Percentiles rank a stretch among this genome's conserved stretches.
Evolutionary conservation across 64 coral and sea anemone species (phyloP).

Genomic region (Acropora yongei): DNA sequence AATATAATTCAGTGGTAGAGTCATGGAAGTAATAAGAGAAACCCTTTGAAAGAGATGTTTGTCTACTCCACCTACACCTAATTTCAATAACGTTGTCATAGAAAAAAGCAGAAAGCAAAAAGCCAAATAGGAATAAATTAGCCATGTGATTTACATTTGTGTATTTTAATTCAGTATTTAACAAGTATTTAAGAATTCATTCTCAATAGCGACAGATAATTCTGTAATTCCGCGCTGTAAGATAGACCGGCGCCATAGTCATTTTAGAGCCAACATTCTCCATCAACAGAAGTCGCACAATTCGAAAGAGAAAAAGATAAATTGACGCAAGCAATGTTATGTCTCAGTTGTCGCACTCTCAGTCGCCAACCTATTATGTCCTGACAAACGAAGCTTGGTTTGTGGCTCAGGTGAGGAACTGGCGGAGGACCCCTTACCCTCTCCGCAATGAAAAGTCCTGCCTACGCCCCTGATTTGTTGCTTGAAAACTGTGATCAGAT

Average conservation of each 20-base stretch:
- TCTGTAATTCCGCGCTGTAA: background rate
- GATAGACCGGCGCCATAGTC: background rate
- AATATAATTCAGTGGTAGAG: too few species aligned
- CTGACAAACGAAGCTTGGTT: background rate
- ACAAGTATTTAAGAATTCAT: too few species aligned
- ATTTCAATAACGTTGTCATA: too few species aligned
- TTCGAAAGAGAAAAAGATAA: background rate
- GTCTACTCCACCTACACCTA: too few species aligned
- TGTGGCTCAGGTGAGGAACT: too few species aligned
- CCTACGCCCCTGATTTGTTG: background rate
- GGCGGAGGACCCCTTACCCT: background rate
- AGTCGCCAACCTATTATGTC: conserved; percentile 8
- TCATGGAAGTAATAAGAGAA: too few species aligned
- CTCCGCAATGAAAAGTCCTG: background rate
- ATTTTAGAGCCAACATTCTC: conserved; percentile 19
- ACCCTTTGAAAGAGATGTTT: too few species aligned
- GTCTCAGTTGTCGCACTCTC: background rate
- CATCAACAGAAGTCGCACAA: background rate
- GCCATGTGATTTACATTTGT: too few species aligned
- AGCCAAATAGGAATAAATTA: too few species aligned
- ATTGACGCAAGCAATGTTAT: background rate
- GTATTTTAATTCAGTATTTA: too few species aligned
- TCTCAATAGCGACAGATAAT: too few species aligned
- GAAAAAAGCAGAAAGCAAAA: too few species aligned
- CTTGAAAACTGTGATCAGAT: background rate